These are phyloP conservation scores for Salpingus planirostris DNA, from an alignment of 2,888 invertebrate species.

Conservation along the genomic window DNA sequence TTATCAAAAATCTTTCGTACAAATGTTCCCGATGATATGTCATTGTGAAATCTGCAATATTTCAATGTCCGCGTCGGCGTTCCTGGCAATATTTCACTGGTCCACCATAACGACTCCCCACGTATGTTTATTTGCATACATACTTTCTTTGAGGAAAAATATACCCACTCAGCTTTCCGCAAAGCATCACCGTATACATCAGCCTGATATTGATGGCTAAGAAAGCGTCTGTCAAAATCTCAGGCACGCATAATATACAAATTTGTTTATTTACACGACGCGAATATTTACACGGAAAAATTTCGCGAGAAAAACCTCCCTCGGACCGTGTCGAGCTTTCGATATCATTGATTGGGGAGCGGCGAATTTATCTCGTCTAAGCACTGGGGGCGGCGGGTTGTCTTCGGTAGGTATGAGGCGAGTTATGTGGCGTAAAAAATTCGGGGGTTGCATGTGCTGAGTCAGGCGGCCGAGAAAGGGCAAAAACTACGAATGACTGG, in stretches of 20 bases:
- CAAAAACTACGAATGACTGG: slow-evolving; percentile 39
- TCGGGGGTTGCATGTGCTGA: slow-evolving; percentile 39
- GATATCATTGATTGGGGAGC: no score
- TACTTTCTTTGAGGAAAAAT: slow-evolving; percentile 39
- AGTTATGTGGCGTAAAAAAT: slow-evolving; percentile 39
- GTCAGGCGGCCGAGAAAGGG: slow-evolving; percentile 32
- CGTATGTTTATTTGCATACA: slow-evolving; percentile 40
- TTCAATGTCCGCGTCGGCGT: slow-evolving; percentile 40
- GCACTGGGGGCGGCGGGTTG: no score
- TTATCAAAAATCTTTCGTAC: slow-evolving; percentile 41
- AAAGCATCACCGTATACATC: slow-evolving; percentile 32
- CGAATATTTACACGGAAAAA: no score
- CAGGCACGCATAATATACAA: slow-evolving; percentile 32
- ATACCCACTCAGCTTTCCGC: slow-evolving; percentile 39
- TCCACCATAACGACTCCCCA: slow-evolving; percentile 33
- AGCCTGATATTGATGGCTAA: slow-evolving; percentile 39
- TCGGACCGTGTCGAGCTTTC: no score
- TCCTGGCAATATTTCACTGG: slow-evolving; percentile 40
- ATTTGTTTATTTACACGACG: slow-evolving; percentile 18
- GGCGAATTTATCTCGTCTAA: no score
- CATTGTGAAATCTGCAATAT: slow-evolving; percentile 41
- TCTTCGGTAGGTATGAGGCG: no score
- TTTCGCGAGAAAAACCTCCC: no score
- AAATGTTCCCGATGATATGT: slow-evolving; percentile 42
- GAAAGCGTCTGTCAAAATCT: slow-evolving; percentile 41